Conservation (phyloP, 1,140 invertebrate genomes). For the Drosophila guanche region DNA sequence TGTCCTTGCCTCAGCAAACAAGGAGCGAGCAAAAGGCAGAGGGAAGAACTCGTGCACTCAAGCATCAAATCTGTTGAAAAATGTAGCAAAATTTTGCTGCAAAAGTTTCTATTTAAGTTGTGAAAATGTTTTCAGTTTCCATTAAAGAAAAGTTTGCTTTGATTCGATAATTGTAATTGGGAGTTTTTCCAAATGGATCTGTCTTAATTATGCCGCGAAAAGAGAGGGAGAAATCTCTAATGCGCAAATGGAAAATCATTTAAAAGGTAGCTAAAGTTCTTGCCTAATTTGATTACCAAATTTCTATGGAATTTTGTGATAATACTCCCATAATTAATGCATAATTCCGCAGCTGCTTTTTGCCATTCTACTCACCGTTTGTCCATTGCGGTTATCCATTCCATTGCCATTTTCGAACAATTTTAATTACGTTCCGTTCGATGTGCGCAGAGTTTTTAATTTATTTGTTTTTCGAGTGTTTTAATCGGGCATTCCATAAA, state of each 20-base stretch:
- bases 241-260: too few relatives aligned
- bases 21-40: background rate
- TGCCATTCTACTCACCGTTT: constrained; percentile 74
- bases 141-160: constrained; percentile 18
- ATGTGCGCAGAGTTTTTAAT: constrained; percentile 1
- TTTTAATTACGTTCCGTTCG: constrained; percentile 9
- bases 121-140: constrained; percentile 32
- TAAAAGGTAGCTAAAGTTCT: too few relatives aligned
- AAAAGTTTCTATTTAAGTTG: constrained; percentile 12
- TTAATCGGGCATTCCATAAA: constrained; percentile 9
- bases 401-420: constrained; percentile 78
- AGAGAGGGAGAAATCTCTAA: too few relatives aligned
- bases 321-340: too few relatives aligned
- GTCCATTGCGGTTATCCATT: constrained; percentile 84
- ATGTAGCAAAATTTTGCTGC: constrained; percentile 23
- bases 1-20: constrained; percentile 30
- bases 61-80: constrained; percentile 22
- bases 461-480: background rate
- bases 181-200: background rate
- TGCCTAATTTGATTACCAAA: too few relatives aligned
- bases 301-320: background rate
- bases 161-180: constrained; percentile 1
- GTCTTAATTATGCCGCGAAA: background rate
- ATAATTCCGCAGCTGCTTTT: background rate
- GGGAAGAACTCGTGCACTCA: constrained; percentile 22